Base-by-base conservation (phyloP, 1,140 invertebrate genomes). In the Eufriesea mexicana region DNA sequence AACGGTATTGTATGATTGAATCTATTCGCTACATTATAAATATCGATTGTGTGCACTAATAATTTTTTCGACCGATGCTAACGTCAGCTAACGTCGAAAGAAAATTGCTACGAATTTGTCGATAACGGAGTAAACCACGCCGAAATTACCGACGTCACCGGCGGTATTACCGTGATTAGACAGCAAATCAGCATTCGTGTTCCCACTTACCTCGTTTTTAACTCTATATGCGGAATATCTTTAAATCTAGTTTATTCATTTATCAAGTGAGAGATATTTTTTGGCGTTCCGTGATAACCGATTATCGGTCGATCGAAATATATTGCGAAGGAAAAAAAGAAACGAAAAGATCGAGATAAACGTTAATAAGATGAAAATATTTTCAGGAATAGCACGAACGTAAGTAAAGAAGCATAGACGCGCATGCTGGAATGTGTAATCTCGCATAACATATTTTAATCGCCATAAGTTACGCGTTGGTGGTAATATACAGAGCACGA, bases 401-500 rank as follows among this genome's bases (percentile, higher is more conserved):
- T 10, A 8, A 55, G n/a, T 2, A 16, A 28, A 35, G n/a, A 42
- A 57, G 70, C 9, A 23, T 18, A 54, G 49, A 42, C 10, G 67
- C 42, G 20, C 18, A 79, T n/a, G 47, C 54, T 47, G 49, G 49
- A 74, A 35, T 68, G 6, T 64, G 68, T 64, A 80, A 80, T 74
- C 59, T 74, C 70, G 70, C 59, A 61, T 62, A 61, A 80, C 70
- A 80, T 64, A 74, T 80, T 80, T 80, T 80, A 74, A 73, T 80
- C 59, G 49, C 35, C 5, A 23, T 66, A 66, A 74, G 59, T 80
- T 80, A 74, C 59, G 35, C 59, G 59, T 74, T 71, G 49, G 70
- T 42, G 49, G 49, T 64, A 62, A 20, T 28, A 54, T 45, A 55
- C 49, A 55, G 47, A 20, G 42, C 42, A 47, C 68, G 57, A 28